Base-by-base conservation (phyloP, 1,140 invertebrate species). In the Drosophila arizonae region DNA sequence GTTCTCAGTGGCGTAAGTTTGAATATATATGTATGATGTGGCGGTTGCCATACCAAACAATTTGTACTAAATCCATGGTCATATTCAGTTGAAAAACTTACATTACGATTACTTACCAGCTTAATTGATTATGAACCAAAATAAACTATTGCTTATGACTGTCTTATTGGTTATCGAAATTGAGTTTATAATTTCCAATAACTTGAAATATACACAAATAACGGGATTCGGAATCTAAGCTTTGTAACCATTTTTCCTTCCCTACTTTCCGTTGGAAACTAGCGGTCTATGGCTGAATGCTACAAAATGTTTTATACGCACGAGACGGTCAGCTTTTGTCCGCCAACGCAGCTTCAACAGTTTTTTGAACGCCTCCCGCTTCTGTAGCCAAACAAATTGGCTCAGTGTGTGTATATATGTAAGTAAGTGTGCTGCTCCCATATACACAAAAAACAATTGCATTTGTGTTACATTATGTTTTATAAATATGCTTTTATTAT, bases 401-500 rank as follows among this genome's bases (percentile, higher is more conserved):
- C 3, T 24, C 21, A 24, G 21, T 0, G 21, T 2, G 21, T 24
- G 1, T 24, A 24, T 24, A 24, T 39, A 33, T 10, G n/a, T 11
- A 45, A 15, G 11, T 45, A 17, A 2, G 8, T 17, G 6, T 46
- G n/a, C 15, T 26, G 10, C 48, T 17, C 28, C 51, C 28, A 36
- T 33, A 17, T 54, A 28, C 11, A 54, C 1, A 56, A 55, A 36
- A 55, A 55, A 46, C 11, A 56, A 65, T 21, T 30, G 51, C 15
- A 45, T 33, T 57, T 50, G n/a, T 43, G 15, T 50, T 62, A 45
- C 30, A 24, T 55, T 36, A 52, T n/a, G 17, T 71, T 75, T 71
- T 65, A 71, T 65, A 65, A 64, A 70, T 71, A 70, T 61, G 67
- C 13, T 55, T 70, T 71, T 75, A 54, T 74, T 74, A 65, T 60